Conservation (phyloP, 1,140 invertebrate genomes). For the Ganaspis sp. region DNA sequence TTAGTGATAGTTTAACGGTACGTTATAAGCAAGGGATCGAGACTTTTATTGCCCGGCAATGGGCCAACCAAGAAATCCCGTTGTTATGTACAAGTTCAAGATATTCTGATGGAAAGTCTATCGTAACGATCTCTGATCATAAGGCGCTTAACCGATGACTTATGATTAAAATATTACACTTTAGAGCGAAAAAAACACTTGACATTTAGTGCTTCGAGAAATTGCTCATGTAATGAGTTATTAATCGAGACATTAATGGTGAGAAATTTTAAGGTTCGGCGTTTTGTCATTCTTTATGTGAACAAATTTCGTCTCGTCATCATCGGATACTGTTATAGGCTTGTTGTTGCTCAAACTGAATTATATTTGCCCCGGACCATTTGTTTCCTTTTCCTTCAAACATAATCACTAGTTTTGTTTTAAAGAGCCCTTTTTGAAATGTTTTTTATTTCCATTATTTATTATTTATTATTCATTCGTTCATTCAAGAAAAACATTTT, state of each 20-base stretch:
- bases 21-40: background rate
- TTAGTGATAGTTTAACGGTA: slow-evolving; percentile 27
- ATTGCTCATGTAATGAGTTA: background rate
- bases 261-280: background rate
- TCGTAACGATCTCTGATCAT: background rate
- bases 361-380: too few relatives aligned
- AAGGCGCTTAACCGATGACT: slow-evolving; percentile 23
- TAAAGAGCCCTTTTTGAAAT: too few relatives aligned
- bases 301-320: too few relatives aligned
- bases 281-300: too few relatives aligned
- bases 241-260: slow-evolving; percentile 17
- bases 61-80: background rate
- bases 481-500: too few relatives aligned
- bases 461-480: too few relatives aligned
- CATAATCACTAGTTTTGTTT: too few relatives aligned
- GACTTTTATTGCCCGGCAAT: background rate
- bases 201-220: slow-evolving; percentile 3
- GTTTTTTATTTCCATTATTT: too few relatives aligned
- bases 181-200: background rate
- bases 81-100: background rate
- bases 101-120: background rate
- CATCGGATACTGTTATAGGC: too few relatives aligned
- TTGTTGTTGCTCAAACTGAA: too few relatives aligned
- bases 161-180: slow-evolving; percentile 29
- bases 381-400: too few relatives aligned